These are phyloP conservation scores for Trichonephila clavipes DNA, from an alignment of 1,140 invertebrate genomes.

Conservation along the genomic window DNA sequence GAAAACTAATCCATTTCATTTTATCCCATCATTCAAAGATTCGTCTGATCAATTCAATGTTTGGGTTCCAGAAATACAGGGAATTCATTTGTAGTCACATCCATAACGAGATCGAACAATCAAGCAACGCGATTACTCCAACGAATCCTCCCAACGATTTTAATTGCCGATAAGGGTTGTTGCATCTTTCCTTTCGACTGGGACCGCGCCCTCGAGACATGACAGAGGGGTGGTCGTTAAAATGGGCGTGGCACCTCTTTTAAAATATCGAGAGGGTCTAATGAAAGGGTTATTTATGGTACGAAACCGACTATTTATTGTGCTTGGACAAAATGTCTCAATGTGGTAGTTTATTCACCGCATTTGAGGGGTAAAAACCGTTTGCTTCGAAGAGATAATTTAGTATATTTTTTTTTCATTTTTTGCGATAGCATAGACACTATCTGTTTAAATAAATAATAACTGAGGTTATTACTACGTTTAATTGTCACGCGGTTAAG, in stretches of 20 bases:
- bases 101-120: neutral
- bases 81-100: neutral
- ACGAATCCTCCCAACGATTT: neutral
- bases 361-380: no score
- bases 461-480: no score
- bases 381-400: no score
- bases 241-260: neutral
- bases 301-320: neutral
- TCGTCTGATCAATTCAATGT: no score
- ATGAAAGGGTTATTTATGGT: neutral
- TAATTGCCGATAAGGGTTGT: neutral
- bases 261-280: slow-evolving; percentile 16
- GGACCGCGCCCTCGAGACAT: neutral
- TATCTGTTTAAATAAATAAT: no score
- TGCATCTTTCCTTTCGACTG: neutral
- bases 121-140: no score
- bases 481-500: no score
- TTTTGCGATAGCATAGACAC: no score
- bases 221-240: slow-evolving; percentile 1
- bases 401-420: no score
- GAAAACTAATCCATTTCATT: no score
- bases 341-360: neutral
- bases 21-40: no score
- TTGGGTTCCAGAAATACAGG: no score
- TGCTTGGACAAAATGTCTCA: neutral